Conservation (phyloP, 2,888 invertebrate species). For the Exephanes ischioxanthus region DNA sequence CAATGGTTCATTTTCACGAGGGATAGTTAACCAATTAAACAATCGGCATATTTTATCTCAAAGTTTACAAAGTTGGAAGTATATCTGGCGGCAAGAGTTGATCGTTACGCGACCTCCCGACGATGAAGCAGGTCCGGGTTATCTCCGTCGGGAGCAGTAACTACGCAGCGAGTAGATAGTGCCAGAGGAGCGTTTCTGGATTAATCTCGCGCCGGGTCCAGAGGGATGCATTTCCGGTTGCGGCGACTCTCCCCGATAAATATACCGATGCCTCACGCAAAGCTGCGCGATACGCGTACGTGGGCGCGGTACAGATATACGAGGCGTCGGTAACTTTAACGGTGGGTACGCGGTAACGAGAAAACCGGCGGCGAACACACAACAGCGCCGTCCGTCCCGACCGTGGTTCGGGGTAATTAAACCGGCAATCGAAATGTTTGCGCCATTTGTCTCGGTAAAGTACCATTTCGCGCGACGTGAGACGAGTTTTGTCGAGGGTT, state of each 20-base stretch:
- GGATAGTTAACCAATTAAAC: background rate
- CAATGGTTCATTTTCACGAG: background rate
- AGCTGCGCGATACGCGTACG: background rate
- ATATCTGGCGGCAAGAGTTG: background rate
- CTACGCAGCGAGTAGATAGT: conserved; percentile 6
- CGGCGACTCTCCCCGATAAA: conserved; percentile 53
- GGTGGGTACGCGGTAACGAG: conserved; percentile 30
- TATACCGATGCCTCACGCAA: conserved; percentile 5
- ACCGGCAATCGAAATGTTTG: conserved; percentile 50
- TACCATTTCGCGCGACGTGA: conserved; percentile 25
- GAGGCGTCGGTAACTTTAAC: conserved; percentile 12
- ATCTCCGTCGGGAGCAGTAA: conserved; percentile 2
- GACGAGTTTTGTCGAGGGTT: conserved; percentile 11
- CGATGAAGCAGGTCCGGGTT: conserved; percentile 19
- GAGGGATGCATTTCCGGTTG: conserved; percentile 60
- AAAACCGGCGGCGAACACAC: conserved; percentile 38
- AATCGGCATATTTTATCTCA: background rate
- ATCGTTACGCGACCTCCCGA: conserved; percentile 28
- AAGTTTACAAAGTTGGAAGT: background rate
- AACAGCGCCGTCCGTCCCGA: conserved; percentile 41
- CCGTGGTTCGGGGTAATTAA: conserved; percentile 59
- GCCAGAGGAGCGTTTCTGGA: conserved; percentile 20
- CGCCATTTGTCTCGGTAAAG: conserved; percentile 37
- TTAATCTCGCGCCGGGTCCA: conserved; percentile 43
- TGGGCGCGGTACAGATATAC: conserved; percentile 18